Conservation (phyloP, 2,113 vertebrate genomes). For the Oncorhynchus kisutch region DNA sequence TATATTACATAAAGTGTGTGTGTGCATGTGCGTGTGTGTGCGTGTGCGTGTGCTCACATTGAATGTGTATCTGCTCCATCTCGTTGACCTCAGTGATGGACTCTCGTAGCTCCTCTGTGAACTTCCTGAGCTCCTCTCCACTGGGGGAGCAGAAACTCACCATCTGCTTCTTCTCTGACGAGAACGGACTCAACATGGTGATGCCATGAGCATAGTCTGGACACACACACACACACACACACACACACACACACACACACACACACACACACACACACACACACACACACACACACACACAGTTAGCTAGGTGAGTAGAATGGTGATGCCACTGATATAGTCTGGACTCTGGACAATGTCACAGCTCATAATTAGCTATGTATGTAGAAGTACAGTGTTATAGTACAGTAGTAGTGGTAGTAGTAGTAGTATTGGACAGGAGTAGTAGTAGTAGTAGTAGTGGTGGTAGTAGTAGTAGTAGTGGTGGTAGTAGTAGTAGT, state of each 20-base stretch:
- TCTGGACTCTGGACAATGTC: background rate
- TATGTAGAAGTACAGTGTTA: too few species aligned
- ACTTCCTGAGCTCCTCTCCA: slow-evolving; percentile 94
- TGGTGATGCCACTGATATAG: too few species aligned
- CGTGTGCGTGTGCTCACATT: slow-evolving; percentile 80
- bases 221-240: slow-evolving; percentile 19
- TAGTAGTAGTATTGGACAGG: too few species aligned
- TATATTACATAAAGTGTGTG: too few species aligned
- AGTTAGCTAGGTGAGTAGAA: too few species aligned
- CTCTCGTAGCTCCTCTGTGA: slow-evolving; percentile 95
- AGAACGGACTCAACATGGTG: slow-evolving; percentile 91
- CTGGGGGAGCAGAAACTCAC: slow-evolving; percentile 95
- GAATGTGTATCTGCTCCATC: slow-evolving; percentile 98
- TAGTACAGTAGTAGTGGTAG: too few species aligned
- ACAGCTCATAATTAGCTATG: background rate
- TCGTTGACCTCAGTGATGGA: slow-evolving; percentile 96
- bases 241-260: slow-evolving; percentile 9
- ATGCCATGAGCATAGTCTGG: slow-evolving; percentile 96
- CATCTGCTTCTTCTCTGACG: slow-evolving; percentile 95
- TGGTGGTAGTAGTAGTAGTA: too few species aligned
- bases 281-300: slow-evolving; percentile 14
- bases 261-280: slow-evolving; percentile 17
- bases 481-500: too few species aligned
- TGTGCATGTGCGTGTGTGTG: background rate
- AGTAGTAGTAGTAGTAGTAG: too few species aligned